phyloP scores from a whole-genome alignment of 2,113 vertebrate species.

The Oryzias melastigma region DNA sequence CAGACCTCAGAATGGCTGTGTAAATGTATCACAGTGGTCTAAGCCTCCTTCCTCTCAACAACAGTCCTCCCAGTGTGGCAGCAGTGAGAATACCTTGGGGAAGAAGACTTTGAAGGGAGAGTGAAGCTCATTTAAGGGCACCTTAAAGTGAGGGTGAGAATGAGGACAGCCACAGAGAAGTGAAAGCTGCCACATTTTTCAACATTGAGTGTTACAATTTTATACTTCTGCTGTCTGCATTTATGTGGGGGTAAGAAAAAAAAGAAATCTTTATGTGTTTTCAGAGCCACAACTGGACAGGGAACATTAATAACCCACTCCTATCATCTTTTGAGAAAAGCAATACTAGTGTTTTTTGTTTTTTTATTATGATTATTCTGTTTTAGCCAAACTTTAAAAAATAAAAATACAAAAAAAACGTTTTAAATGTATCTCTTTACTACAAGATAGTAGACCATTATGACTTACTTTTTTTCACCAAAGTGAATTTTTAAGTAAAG shows the following conservation, averaged over 20 bases:
- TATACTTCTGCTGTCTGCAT: constrained; percentile 32
- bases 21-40: constrained; percentile 12
- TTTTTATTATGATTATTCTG: no score
- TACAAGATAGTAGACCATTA: no score
- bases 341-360: no score
- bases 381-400: no score
- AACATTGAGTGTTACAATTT: constrained; percentile 40
- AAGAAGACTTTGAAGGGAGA: constrained; percentile 32
- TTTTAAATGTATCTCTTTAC: no score
- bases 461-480: no score
- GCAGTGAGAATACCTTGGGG: constrained; percentile 36
- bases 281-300: constrained; percentile 38
- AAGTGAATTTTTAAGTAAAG: no score
- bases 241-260: constrained; percentile 26
- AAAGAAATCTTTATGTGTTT: constrained; percentile 19
- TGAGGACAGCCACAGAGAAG: constrained; percentile 50
- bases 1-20: constrained; percentile 6
- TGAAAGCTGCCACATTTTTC: constrained; percentile 45
- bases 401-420: no score
- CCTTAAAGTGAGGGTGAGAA: constrained; percentile 44
- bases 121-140: constrained; percentile 50
- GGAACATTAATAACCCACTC: constrained; percentile 26
- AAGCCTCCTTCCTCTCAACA: constrained; percentile 27
- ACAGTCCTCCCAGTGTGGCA: constrained; percentile 30
- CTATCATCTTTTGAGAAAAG: no score